phyloP scores from a whole-genome alignment of 2,113 vertebrate genomes.

The Cyanocitta stelleri region DNA sequence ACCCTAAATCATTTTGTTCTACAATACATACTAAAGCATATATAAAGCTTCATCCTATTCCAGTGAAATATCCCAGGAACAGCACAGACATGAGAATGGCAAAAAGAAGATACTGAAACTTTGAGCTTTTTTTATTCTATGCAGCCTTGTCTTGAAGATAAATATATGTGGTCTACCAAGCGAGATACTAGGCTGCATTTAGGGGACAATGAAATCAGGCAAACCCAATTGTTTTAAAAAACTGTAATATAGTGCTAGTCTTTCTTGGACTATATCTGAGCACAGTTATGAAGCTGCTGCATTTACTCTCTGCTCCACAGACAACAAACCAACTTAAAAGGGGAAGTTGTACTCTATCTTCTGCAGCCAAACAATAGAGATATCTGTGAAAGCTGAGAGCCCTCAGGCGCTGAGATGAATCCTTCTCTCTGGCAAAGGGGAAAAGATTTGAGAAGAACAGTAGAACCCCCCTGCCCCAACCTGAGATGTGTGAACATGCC shows the following conservation, averaged over 20 bases:
- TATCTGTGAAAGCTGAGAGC: neutral
- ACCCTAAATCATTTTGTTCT: neutral
- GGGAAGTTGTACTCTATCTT: neutral
- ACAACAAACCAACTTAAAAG: neutral
- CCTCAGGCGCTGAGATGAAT: neutral
- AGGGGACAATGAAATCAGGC: neutral
- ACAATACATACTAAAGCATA: neutral
- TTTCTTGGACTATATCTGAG: neutral
- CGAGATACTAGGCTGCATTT: neutral
- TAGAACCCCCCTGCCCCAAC: neutral
- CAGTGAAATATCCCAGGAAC: neutral
- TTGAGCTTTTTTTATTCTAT: neutral
- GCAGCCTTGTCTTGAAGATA: neutral
- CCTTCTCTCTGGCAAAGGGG: neutral
- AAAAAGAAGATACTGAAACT: neutral
- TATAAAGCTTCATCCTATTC: neutral
- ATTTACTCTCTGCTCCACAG: neutral
- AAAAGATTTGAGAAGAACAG: neutral
- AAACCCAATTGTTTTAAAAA: conserved; percentile 6
- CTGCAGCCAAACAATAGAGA: neutral
- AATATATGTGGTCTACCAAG: neutral
- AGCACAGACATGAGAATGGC: neutral
- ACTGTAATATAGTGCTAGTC: neutral
- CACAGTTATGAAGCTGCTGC: neutral
- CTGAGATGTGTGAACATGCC: neutral